These are phyloP conservation scores for Aphis gossypii DNA, from an alignment of 1,140 invertebrate genomes.

Conservation along the genomic window DNA sequence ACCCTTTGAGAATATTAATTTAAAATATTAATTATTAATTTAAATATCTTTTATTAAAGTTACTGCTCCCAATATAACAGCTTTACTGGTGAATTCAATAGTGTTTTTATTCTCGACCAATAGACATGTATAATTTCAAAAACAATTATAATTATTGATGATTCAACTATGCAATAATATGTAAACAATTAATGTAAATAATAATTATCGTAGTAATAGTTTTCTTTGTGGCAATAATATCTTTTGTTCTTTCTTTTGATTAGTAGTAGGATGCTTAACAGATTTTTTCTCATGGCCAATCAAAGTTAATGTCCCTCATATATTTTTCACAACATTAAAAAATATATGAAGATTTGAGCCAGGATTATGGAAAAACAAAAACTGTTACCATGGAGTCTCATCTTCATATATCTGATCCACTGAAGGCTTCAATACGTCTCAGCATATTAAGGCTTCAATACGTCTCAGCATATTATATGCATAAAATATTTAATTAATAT, in stretches of 20 bases:
- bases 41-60: conserved; percentile 72
- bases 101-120: conserved; percentile 72
- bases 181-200: too few species aligned
- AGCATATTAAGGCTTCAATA: conserved; percentile 96
- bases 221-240: too few species aligned
- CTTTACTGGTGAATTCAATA: conserved; percentile 80
- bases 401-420: conserved; percentile 90
- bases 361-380: conserved; percentile 96
- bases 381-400: conserved; percentile 99
- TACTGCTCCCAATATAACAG: conserved; percentile 73
- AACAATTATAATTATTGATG: not conserved
- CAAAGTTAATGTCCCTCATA: too few species aligned
- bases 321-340: conserved; percentile 68
- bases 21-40: conserved; percentile 63
- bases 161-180: too few species aligned
- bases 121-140: conserved; percentile 12
- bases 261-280: too few species aligned
- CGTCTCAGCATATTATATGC: conserved; percentile 91
- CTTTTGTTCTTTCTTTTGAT: too few species aligned
- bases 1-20: not conserved
- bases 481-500: conserved; percentile 29
- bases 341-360: conserved; percentile 99
- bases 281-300: too few species aligned
- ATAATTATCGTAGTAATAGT: too few species aligned
- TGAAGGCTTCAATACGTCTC: conserved; percentile 94